Conservation (phyloP, 92 coral and sea anemone species). For the Phenganax marumi region DNA sequence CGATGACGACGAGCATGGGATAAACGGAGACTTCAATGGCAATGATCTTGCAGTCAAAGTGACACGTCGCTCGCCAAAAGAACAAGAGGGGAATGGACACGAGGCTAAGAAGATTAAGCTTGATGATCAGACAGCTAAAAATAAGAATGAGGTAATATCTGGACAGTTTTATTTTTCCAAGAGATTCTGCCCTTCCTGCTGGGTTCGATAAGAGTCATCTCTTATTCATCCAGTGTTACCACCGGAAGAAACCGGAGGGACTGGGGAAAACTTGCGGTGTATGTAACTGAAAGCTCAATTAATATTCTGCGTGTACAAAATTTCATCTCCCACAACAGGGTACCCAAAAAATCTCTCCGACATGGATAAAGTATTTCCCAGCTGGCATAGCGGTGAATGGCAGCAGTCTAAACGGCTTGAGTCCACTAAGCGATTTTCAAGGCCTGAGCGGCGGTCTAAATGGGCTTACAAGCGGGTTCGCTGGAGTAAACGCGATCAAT, state of each 20-base stretch:
- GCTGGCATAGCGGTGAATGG: constrained; percentile 89
- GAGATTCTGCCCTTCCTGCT: too few species aligned
- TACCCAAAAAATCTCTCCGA: constrained; percentile 90
- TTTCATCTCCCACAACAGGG: constrained; percentile 59
- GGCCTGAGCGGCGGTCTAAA: constrained; percentile 64
- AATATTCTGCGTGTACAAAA: background rate
- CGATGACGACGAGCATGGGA: constrained; percentile 29
- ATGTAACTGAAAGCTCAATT: background rate
- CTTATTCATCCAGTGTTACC: too few species aligned
- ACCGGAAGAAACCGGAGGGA: too few species aligned
- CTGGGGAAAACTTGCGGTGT: too few species aligned
- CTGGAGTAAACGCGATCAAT: constrained; percentile 71
- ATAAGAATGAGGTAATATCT: background rate
- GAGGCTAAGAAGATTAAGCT: constrained; percentile 24
- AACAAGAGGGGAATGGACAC: constrained; percentile 10
- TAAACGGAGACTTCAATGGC: constrained; percentile 36
- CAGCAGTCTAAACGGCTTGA: constrained; percentile 78
- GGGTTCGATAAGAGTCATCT: too few species aligned
- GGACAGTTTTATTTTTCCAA: too few species aligned
- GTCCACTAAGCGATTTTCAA: constrained; percentile 66
- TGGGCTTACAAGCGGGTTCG: constrained; percentile 75
- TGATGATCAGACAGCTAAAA: constrained; percentile 12
- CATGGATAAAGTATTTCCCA: constrained; percentile 98
- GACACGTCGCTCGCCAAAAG: constrained; percentile 28
- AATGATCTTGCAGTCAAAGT: constrained; percentile 24